phyloP scores from a whole-genome alignment of 2,888 invertebrate genomes.

The Eupithecia subfuscata region DNA sequence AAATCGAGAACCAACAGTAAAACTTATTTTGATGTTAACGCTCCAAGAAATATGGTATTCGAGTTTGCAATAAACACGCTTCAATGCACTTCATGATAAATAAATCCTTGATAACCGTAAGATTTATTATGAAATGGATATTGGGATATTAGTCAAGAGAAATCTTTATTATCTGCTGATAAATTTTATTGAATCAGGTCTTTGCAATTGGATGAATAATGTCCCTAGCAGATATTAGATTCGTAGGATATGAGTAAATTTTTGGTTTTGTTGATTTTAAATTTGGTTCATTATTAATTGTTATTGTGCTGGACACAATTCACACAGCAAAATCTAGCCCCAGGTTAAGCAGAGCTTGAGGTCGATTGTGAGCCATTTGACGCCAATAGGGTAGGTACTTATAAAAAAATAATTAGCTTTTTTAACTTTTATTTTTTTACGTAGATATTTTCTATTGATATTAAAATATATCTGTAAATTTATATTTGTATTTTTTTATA shows the following conservation, averaged over 20 bases:
- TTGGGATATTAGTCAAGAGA: constrained; percentile 16
- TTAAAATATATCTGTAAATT: too few species aligned
- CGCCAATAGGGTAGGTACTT: too few species aligned
- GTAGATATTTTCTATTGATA: too few species aligned
- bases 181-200: not conserved
- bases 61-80: constrained; percentile 44
- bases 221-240: not conserved
- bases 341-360: too few species aligned
- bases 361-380: too few species aligned
- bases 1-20: constrained; percentile 35
- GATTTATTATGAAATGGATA: constrained; percentile 21
- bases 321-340: too few species aligned
- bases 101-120: constrained; percentile 24
- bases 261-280: not conserved
- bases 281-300: not conserved
- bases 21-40: constrained; percentile 41
- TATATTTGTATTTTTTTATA: too few species aligned
- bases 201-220: not conserved
- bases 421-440: too few species aligned
- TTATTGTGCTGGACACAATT: too few species aligned
- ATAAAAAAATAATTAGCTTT: too few species aligned
- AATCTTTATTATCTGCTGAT: constrained; percentile 10
- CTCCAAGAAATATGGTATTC: constrained; percentile 42
- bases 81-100: constrained; percentile 40
- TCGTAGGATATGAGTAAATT: not conserved